Evolutionary conservation across 30 jellyfish, hydroid and myxozoan species (phyloP).

Genomic region (Euphysa ruthae): DNA sequence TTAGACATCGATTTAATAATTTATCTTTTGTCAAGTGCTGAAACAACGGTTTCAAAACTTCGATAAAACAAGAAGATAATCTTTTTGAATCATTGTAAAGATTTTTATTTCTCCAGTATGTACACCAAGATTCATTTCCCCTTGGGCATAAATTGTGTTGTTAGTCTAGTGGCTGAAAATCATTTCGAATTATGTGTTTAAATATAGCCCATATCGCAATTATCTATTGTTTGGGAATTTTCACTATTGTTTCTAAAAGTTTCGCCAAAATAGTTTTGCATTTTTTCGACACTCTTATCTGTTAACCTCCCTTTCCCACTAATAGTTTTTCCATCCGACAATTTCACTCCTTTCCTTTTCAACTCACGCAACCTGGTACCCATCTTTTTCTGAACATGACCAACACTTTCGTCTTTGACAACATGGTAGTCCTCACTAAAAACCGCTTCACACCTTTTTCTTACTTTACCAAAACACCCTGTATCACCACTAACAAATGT

Average conservation of each 20-base stretch:
- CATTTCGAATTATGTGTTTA: too few species aligned
- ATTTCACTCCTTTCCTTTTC: conserved; percentile 5
- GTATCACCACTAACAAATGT: too few species aligned
- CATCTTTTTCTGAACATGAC: conserved; percentile 18
- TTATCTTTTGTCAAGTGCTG: neutral
- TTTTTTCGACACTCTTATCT: conserved; percentile 2
- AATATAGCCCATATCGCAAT: neutral
- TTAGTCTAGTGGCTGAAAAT: neutral
- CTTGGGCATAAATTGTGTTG: neutral
- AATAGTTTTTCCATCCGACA: conserved; percentile 11
- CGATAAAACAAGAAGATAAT: neutral
- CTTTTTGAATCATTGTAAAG: neutral
- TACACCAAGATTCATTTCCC: neutral
- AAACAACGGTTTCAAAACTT: neutral
- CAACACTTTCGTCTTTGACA: conserved; percentile 13
- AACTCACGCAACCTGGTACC: conserved; percentile 6
- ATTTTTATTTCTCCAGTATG: neutral
- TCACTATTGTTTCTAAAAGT: neutral
- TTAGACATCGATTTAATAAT: neutral
- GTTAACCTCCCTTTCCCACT: conserved; percentile 4
- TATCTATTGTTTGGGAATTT: neutral
- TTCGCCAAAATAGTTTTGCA: conserved; percentile 9
- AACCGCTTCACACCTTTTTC: neutral
- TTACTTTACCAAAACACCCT: neutral
- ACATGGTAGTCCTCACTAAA: neutral